Base-by-base conservation (phyloP, 1,140 invertebrate genomes). In the Scaptomyza graminum region DNA sequence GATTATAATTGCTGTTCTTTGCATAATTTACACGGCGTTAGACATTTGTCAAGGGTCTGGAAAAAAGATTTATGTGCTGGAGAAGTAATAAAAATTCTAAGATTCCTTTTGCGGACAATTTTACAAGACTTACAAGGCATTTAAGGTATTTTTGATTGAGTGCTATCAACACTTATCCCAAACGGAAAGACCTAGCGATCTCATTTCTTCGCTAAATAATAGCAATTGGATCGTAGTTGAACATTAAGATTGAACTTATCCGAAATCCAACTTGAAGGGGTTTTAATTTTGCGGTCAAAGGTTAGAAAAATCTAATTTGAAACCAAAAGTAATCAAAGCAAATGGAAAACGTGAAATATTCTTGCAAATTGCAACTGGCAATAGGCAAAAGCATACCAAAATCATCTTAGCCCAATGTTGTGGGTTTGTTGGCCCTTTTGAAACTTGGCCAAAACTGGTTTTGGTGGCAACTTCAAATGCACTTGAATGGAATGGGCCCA, bases 381-480 rank as follows among this genome's bases (percentile, higher is more conserved):
- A 4, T 41, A 41, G 8, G 11, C 34, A 9, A 11, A 37, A 41
- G 31, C 31, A 34, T 34, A 9, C 0, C 28, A 6, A 28, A 28
- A 28, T 28, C 2, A 37, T 37, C 8, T 37, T 37, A 37, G 9
- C 34, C 34, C 0, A 41, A 34, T 34, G 31, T 34, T 34, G 28
- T 28, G 1, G 8, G 9, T 11, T 37, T 37, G 12, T 41, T 8
- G n/a, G 37, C 37, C 12, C 37, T n/a, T n/a, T 8, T 41, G 9
- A 41, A 41, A 41, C 37, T 34, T n/a, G 43, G 41, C 51, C 16
- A 13, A 64, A 46, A 54, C 61, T 39, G 13, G 61, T 46, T 54
- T 34, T 4, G 2, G 25, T 34, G 43, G 22, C 18, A 25, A 41
- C 25, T 4, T 11, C 13, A 60, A 28, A 11, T 60, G 54, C 64